Percentiles rank a stretch among this genome's conserved stretches.
These are phyloP conservation scores for Eulemur macaco DNA, from an alignment of 2,113 vertebrate genomes.

Conservation along the genomic window DNA sequence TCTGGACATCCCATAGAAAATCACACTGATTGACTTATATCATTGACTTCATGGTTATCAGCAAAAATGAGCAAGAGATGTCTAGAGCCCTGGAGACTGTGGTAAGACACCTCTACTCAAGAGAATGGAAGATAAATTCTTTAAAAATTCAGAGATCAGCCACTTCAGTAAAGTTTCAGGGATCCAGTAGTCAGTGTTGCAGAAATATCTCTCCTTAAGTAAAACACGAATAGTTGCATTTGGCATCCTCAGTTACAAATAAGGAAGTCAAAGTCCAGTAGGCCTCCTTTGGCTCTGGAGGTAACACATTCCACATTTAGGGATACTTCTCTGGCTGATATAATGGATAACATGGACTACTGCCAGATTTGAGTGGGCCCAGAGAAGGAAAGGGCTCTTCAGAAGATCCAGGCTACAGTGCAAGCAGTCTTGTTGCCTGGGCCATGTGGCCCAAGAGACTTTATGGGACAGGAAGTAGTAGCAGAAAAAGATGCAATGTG, in stretches of 20 bases:
- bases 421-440: not conserved
- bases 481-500: not conserved
- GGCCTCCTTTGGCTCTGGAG: not conserved
- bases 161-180: not conserved
- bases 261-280: not conserved
- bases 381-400: not conserved
- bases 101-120: not conserved
- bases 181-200: not conserved
- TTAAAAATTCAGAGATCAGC: not conserved
- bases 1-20: not conserved
- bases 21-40: not conserved
- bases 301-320: too few species aligned
- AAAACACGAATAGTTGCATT: not conserved
- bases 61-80: not conserved
- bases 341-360: not conserved
- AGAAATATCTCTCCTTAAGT: not conserved
- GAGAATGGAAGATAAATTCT: not conserved
- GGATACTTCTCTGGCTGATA: not conserved
- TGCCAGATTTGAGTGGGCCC: not conserved
- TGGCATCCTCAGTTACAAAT: not conserved
- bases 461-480: not conserved
- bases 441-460: not conserved
- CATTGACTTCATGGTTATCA: not conserved
- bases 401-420: not conserved
- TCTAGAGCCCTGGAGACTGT: not conserved